Evolutionary conservation across 2,888 invertebrate species (phyloP).

Genomic region (Cryptocheilus praepositus): DNA sequence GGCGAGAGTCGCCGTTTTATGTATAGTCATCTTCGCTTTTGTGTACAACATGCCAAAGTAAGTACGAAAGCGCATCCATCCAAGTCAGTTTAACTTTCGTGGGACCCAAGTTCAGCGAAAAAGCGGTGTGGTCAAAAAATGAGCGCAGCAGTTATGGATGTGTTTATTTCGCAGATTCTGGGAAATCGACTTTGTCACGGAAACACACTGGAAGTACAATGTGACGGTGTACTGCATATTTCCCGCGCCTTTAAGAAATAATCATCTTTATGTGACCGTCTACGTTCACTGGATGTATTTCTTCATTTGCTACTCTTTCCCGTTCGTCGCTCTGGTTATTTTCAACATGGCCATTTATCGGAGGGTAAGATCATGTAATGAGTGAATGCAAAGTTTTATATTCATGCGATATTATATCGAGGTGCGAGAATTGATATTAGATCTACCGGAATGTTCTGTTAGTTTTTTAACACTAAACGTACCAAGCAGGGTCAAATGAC

Average conservation of each 20-base stretch:
- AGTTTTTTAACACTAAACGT: too few relatives aligned
- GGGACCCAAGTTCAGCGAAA: too few relatives aligned
- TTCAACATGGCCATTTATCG: slow-evolving; percentile 94
- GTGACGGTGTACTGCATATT: slow-evolving; percentile 83
- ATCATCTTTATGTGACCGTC: slow-evolving; percentile 85
- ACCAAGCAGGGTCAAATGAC: too few relatives aligned
- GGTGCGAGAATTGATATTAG: too few relatives aligned
- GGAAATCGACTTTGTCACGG: slow-evolving; percentile 79
- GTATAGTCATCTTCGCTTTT: slow-evolving; percentile 87
- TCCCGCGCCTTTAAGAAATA: slow-evolving; percentile 82
- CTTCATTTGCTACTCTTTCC: slow-evolving; percentile 94
- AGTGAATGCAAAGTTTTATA: slow-evolving; percentile 10
- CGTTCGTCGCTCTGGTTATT: slow-evolving; percentile 90
- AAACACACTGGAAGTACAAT: slow-evolving; percentile 75
- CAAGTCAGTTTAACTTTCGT: background rate
- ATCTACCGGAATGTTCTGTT: too few relatives aligned
- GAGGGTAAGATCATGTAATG: slow-evolving; percentile 79
- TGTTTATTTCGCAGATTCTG: slow-evolving; percentile 77
- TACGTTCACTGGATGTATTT: slow-evolving; percentile 97
- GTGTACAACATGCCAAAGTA: slow-evolving; percentile 88
- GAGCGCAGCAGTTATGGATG: too few relatives aligned
- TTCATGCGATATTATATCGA: too few relatives aligned
- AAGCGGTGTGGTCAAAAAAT: background rate
- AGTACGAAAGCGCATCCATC: slow-evolving; percentile 35
- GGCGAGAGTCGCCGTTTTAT: slow-evolving; percentile 89